phyloP scores from a whole-genome alignment of 2,888 invertebrate genomes.

The Masnerella sp. region DNA sequence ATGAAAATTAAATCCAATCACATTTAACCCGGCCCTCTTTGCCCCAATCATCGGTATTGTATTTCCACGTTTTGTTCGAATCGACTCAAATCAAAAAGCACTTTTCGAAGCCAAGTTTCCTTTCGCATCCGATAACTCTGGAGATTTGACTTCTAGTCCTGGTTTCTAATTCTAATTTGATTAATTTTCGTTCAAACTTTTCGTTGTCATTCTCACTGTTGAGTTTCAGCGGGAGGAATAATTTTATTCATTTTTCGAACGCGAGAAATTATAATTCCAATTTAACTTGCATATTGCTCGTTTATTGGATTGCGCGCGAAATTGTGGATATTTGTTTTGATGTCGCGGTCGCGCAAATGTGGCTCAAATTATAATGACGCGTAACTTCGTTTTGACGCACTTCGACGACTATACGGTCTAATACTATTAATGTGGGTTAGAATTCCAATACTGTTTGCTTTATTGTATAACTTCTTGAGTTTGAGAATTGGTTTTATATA shows the following conservation, averaged over 20 bases:
- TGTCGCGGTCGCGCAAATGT: constrained; percentile 18
- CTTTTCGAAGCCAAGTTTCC: too few relatives aligned
- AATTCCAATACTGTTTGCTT: constrained; percentile 10
- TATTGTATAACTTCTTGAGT: constrained; percentile 3
- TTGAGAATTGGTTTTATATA: too few relatives aligned
- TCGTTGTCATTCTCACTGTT: too few relatives aligned
- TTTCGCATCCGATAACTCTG: too few relatives aligned
- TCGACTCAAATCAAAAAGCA: too few relatives aligned
- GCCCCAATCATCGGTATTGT: too few relatives aligned
- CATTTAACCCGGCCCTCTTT: too few relatives aligned
- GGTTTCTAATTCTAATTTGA: too few relatives aligned
- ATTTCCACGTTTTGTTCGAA: too few relatives aligned
- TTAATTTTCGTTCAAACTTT: too few relatives aligned
- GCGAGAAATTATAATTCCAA: constrained; percentile 17
- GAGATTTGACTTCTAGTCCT: too few relatives aligned
- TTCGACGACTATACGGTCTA: constrained; percentile 27
- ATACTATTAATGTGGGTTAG: constrained; percentile 25
- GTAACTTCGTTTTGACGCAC: constrained; percentile 34
- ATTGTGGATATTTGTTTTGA: constrained; percentile 16
- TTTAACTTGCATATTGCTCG: constrained; percentile 24
- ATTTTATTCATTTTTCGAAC: not conserved
- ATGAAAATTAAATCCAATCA: too few relatives aligned
- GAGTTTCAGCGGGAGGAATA: not conserved
- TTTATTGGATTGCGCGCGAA: constrained; percentile 18
- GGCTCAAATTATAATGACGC: constrained; percentile 24